These are phyloP conservation scores for Heteronetta atricapilla DNA, from an alignment of 2,113 vertebrate genomes.

Conservation along the genomic window DNA sequence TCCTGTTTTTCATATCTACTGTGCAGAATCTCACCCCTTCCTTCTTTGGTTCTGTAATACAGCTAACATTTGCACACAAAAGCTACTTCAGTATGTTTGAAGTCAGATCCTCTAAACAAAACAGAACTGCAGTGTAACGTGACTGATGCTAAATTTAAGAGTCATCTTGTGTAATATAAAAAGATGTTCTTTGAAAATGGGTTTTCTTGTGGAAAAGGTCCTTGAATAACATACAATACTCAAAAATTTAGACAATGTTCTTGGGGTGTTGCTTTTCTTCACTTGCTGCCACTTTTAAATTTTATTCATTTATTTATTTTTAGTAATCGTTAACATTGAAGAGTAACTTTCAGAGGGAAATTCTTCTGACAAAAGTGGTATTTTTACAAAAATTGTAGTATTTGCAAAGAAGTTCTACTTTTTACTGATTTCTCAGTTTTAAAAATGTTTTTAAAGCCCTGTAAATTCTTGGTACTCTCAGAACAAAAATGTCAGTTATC, in stretches of 20 bases:
- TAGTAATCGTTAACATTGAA: neutral
- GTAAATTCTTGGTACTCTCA: neutral
- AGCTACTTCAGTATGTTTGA: neutral
- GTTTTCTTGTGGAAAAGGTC: neutral
- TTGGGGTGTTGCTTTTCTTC: neutral
- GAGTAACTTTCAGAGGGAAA: neutral
- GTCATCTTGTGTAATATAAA: neutral
- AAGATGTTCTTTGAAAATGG: neutral
- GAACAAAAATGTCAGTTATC: neutral
- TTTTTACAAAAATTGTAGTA: neutral
- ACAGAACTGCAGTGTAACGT: neutral
- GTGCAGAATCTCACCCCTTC: neutral
- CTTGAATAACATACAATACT: neutral
- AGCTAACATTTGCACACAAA: neutral
- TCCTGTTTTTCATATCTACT: neutral
- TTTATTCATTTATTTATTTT: neutral
- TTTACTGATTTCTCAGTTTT: neutral
- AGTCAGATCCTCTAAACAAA: neutral
- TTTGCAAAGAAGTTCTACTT: neutral
- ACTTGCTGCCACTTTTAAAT: neutral
- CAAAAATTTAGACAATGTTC: neutral
- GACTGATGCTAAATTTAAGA: neutral
- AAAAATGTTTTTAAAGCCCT: neutral
- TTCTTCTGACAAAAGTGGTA: neutral
- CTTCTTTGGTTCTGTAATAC: neutral